Conservation (phyloP, 2,797 vertebrate genomes). For the Poecile montanus region DNA sequence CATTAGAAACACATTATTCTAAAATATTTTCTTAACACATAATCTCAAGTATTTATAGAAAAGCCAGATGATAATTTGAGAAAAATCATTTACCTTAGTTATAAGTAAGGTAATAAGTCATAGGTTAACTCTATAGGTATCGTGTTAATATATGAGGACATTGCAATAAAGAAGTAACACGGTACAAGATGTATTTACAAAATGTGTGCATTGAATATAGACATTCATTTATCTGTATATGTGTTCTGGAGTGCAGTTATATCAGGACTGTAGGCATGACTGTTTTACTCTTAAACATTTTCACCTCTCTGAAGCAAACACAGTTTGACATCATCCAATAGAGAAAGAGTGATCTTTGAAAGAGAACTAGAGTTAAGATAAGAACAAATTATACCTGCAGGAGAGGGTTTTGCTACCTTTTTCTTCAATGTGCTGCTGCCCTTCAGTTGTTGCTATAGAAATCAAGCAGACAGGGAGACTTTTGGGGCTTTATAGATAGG, state of each 20-base stretch:
- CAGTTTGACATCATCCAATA: neutral
- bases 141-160: neutral
- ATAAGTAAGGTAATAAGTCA: neutral
- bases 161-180: neutral
- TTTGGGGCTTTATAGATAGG: neutral
- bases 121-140: neutral
- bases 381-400: neutral
- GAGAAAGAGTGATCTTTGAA: neutral
- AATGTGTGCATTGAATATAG: neutral
- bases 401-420: neutral
- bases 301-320: neutral
- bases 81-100: neutral
- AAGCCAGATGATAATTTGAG: neutral
- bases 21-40: neutral
- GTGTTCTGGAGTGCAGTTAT: neutral
- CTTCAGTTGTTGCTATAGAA: constrained; percentile 23
- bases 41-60: neutral
- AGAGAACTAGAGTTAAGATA: neutral
- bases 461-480: neutral
- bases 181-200: neutral
- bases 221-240: neutral
- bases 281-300: neutral
- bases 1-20: neutral
- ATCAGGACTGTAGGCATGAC: neutral
- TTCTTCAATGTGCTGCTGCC: neutral